These are phyloP conservation scores for Drosophila pseudotalamancana DNA, from an alignment of 2,888 invertebrate species.

Conservation along the genomic window DNA sequence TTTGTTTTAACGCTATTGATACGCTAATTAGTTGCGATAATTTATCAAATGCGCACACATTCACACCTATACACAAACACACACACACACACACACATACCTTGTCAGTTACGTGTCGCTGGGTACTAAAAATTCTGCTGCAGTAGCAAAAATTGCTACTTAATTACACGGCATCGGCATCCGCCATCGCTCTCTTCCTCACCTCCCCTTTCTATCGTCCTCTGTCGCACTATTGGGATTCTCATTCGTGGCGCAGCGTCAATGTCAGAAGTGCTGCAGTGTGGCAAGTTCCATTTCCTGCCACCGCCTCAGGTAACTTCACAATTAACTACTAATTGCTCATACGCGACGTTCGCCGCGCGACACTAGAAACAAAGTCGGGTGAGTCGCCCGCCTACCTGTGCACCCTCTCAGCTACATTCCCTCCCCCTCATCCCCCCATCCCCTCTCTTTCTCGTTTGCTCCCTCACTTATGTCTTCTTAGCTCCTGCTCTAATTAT, in stretches of 20 bases:
- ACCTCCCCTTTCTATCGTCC: not conserved
- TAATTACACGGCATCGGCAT: slow-evolving; percentile 64
- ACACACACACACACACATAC: slow-evolving; percentile 2
- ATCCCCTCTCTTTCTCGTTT: not conserved
- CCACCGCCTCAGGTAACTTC: slow-evolving; percentile 63
- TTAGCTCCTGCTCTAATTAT: slow-evolving; percentile 68
- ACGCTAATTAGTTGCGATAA: slow-evolving; percentile 73
- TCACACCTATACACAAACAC: not conserved
- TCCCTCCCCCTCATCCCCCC: not conserved
- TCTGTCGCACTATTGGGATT: slow-evolving; percentile 32
- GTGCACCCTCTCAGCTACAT: not conserved
- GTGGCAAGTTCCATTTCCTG: slow-evolving; percentile 50
- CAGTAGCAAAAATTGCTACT: slow-evolving; percentile 76
- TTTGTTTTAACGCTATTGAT: slow-evolving; percentile 63
- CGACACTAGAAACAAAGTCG: slow-evolving; percentile 61
- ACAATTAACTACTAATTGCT: slow-evolving; percentile 80
- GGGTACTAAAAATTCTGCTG: slow-evolving; percentile 69
- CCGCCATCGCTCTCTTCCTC: slow-evolving; percentile 5
- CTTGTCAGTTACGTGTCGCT: slow-evolving; percentile 26
- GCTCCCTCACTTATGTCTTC: slow-evolving; percentile 12
- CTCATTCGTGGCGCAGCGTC: slow-evolving; percentile 49
- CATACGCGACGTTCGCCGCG: slow-evolving; percentile 73
- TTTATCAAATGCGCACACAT: slow-evolving; percentile 51
- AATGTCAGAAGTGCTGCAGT: slow-evolving; percentile 73
- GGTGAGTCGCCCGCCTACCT: slow-evolving; percentile 29